Percentiles rank a stretch among this genome's conserved stretches.
Conservation (phyloP, 2,797 vertebrate species). For the Peromyscus melanophrys region DNA sequence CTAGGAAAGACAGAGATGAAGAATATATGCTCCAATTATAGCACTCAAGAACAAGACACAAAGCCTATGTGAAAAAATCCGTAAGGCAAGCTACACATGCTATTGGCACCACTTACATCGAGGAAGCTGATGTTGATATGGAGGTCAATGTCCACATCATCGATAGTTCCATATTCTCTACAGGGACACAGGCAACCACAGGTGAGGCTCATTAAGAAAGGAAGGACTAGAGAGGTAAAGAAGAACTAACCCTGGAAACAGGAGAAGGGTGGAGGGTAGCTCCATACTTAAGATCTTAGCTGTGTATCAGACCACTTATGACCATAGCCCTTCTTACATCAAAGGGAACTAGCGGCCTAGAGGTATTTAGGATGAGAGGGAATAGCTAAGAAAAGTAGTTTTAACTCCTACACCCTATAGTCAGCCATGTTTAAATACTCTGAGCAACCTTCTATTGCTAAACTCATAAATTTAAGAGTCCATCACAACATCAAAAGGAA, state of each 20-base stretch:
- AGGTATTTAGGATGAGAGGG: slow-evolving; percentile 23
- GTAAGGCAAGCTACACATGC: slow-evolving; percentile 52
- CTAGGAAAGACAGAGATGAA: slow-evolving; percentile 68
- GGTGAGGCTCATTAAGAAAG: slow-evolving; percentile 70
- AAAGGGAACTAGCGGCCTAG: slow-evolving; percentile 19
- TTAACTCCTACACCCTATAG: neutral
- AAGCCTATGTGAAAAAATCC: slow-evolving; percentile 59
- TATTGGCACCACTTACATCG: slow-evolving; percentile 93
- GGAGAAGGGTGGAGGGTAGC: neutral
- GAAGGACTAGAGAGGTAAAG: neutral
- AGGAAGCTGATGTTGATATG: slow-evolving; percentile 99
- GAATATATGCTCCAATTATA: slow-evolving; percentile 80
- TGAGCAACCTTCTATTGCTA: slow-evolving; percentile 19
- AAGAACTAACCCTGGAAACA: neutral
- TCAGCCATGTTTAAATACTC: slow-evolving; percentile 45
- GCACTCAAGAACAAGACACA: slow-evolving; percentile 80
- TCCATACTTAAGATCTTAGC: neutral
- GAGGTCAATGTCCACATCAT: slow-evolving; percentile 98
- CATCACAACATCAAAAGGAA: neutral
- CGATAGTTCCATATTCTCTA: slow-evolving; percentile 99
- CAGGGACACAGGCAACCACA: slow-evolving; percentile 32
- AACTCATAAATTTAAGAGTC: neutral
- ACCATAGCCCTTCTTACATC: slow-evolving; percentile 29
- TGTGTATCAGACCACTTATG: neutral
- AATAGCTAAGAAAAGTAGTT: slow-evolving; percentile 50